Percentiles rank a stretch among this genome's conserved stretches.
Conservation (phyloP, 2,888 invertebrate species). For the Disparrhopalites patrizii region DNA sequence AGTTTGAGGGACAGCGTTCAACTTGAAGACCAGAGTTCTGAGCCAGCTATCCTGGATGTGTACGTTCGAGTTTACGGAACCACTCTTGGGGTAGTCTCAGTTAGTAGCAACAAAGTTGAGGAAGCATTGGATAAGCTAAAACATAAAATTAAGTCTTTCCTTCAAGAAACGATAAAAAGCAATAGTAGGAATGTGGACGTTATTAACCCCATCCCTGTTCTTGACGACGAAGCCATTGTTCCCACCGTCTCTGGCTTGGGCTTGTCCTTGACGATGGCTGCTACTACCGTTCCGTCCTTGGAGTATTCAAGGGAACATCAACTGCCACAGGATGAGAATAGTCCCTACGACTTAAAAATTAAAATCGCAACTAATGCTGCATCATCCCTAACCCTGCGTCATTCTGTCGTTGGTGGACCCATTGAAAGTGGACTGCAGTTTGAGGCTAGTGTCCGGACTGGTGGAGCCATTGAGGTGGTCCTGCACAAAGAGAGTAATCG, state of each 20-base stretch:
- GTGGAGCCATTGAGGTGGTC: constrained; percentile 55
- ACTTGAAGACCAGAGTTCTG: neutral
- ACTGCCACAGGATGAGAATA: constrained; percentile 65
- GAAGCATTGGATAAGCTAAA: neutral
- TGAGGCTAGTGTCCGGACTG: constrained; percentile 68
- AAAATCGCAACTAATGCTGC: constrained; percentile 9
- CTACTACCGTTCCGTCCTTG: constrained; percentile 68
- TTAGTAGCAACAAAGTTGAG: constrained; percentile 42
- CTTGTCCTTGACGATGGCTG: constrained; percentile 68
- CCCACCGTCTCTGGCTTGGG: constrained; percentile 83
- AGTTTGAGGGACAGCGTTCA: neutral
- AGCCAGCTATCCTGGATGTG: constrained; percentile 55
- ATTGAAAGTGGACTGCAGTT: constrained; percentile 72
- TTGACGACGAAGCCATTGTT: constrained; percentile 73
- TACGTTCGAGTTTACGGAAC: constrained; percentile 82
- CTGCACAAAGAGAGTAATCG: constrained; percentile 57
- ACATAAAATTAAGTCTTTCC: neutral
- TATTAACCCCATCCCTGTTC: constrained; percentile 60
- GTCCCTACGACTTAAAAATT: constrained; percentile 63
- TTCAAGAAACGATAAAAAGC: constrained; percentile 51
- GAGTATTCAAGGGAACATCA: constrained; percentile 52
- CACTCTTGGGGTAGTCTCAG: constrained; percentile 69
- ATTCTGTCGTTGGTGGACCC: constrained; percentile 52
- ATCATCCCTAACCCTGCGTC: constrained; percentile 49
- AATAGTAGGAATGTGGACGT: constrained; percentile 48